Conservation (phyloP, 2,113 vertebrate species). For the Dunckerocampus dactyliophorus region DNA sequence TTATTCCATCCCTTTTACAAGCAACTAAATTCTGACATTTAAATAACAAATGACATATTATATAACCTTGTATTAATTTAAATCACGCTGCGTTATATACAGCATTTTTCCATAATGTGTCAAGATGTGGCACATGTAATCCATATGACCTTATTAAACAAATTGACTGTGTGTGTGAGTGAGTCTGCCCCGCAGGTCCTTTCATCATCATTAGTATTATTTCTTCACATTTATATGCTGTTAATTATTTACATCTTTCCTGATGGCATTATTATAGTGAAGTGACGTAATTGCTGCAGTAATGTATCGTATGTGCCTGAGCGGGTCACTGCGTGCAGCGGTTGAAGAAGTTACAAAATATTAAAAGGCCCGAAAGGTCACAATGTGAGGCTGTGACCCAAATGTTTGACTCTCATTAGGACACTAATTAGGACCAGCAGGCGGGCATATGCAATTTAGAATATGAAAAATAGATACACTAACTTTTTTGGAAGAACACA, state of each 20-base stretch:
- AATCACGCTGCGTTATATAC: too few relatives aligned
- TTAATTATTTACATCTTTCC: not conserved
- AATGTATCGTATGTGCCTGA: too few relatives aligned
- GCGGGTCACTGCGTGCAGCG: too few relatives aligned
- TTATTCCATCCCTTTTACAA: not conserved
- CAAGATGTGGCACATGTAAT: not conserved
- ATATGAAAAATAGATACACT: not conserved
- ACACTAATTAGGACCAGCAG: not conserved
- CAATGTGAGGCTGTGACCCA: not conserved
- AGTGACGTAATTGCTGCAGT: not conserved
- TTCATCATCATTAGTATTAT: not conserved
- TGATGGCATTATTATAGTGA: not conserved
- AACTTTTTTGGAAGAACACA: too few relatives aligned
- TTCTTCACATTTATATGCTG: not conserved
- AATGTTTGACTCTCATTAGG: not conserved
- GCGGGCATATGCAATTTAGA: not conserved
- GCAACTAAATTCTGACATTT: too few relatives aligned
- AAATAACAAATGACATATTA: too few relatives aligned
- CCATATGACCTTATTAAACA: not conserved
- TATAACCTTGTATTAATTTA: too few relatives aligned
- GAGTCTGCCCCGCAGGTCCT: not conserved
- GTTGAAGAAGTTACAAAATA: too few relatives aligned
- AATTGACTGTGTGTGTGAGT: not conserved
- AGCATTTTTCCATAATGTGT: not conserved
- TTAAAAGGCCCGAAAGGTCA: not conserved